Evolutionary conservation across 1,140 invertebrate genomes (phyloP).

Genomic region (Macrobrachium rosenbergii): DNA sequence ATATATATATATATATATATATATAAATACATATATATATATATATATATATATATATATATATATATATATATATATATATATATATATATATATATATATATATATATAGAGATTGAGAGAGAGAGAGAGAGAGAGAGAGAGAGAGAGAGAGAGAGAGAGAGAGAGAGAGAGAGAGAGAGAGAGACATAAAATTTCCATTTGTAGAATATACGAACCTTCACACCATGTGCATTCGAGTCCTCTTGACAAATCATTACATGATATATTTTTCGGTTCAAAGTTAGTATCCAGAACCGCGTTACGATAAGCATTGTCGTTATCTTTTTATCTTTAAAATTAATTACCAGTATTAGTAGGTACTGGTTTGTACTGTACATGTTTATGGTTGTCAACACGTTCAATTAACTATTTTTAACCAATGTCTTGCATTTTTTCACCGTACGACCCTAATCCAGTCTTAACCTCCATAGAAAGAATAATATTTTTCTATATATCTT

Average conservation of each 20-base stretch:
- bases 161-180: conserved; percentile 31
- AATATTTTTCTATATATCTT: background rate
- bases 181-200: conserved; percentile 17
- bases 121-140: conserved; percentile 3
- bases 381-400: too few species aligned
- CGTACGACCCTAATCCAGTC: background rate
- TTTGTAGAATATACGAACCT: too few species aligned
- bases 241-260: too few species aligned
- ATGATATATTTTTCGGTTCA: too few species aligned
- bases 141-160: conserved; percentile 14
- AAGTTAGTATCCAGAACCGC: too few species aligned
- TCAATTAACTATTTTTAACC: too few species aligned
- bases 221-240: too few species aligned
- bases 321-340: too few species aligned
- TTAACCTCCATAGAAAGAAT: background rate
- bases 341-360: too few species aligned
- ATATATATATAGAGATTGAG: conserved; percentile 17
- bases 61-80: conserved; percentile 6
- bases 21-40: conserved; percentile 28
- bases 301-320: too few species aligned
- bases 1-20: conserved; percentile 36
- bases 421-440: too few species aligned
- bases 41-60: conserved; percentile 15
- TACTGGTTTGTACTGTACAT: too few species aligned
- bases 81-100: conserved; percentile 36